phyloP scores from a whole-genome alignment of 2,113 vertebrate species.

The Poecile atricapillus region DNA sequence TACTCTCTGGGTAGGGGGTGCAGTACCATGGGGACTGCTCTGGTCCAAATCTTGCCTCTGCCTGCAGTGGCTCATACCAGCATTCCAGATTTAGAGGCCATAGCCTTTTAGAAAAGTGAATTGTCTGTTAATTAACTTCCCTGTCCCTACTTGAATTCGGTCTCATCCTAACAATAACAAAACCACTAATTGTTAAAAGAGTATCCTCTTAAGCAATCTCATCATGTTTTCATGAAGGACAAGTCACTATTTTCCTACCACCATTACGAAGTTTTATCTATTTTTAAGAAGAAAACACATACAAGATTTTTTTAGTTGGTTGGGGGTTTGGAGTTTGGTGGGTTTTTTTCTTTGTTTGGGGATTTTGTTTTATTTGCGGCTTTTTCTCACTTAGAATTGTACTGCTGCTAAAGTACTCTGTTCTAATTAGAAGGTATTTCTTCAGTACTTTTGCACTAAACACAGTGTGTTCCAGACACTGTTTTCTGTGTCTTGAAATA shows the following conservation, averaged over 20 bases:
- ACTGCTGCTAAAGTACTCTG: neutral
- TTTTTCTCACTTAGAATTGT: neutral
- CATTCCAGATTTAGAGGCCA: neutral
- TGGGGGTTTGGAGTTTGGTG: neutral
- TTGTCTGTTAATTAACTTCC: neutral
- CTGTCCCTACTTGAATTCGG: neutral
- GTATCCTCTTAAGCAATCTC: neutral
- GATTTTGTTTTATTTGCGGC: neutral
- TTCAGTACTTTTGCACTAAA: neutral
- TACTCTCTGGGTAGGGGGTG: neutral
- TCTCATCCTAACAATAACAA: neutral
- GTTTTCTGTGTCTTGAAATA: neutral
- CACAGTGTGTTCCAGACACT: neutral
- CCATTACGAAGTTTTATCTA: neutral
- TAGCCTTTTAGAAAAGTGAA: neutral
- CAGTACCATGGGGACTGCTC: neutral
- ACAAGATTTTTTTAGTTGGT: neutral
- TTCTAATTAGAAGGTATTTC: conserved; percentile 15
- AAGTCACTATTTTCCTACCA: neutral
- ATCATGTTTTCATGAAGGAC: neutral
- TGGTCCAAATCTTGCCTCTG: neutral
- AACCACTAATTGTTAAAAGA: neutral
- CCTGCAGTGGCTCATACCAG: neutral
- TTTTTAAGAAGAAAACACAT: neutral
- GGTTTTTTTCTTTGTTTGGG: neutral